Evolutionary conservation across 2,888 invertebrate species (phyloP).

Genomic region (Thymelicus lineola): DNA sequence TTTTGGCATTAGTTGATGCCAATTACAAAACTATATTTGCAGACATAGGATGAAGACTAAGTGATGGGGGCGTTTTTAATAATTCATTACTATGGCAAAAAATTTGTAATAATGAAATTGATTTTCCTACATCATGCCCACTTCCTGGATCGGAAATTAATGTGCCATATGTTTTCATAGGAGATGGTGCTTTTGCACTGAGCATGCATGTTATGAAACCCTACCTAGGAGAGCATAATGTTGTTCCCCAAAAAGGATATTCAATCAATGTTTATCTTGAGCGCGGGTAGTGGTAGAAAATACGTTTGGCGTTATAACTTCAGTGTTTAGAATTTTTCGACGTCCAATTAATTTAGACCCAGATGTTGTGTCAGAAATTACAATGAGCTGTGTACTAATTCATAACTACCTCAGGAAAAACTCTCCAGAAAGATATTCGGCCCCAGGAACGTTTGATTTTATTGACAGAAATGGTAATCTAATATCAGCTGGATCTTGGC

Average conservation of each 20-base stretch:
- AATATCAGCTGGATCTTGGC: constrained; percentile 43
- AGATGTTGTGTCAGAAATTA: constrained; percentile 46
- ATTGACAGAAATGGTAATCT: constrained; percentile 39
- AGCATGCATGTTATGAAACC: constrained; percentile 52
- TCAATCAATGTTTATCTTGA: constrained; percentile 46
- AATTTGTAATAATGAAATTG: constrained; percentile 8
- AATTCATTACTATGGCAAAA: constrained; percentile 31
- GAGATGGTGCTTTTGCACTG: constrained; percentile 53
- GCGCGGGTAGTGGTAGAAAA: constrained; percentile 48
- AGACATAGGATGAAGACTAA: constrained; percentile 45
- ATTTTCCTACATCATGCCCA: constrained; percentile 24
- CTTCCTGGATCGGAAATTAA: constrained; percentile 8
- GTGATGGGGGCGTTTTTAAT: constrained; percentile 33
- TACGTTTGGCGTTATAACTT: constrained; percentile 46
- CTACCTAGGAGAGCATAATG: constrained; percentile 48
- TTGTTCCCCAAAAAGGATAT: constrained; percentile 48
- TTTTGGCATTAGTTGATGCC: constrained; percentile 38
- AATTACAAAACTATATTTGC: constrained; percentile 47
- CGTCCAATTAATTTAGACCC: constrained; percentile 49
- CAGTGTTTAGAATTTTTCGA: constrained; percentile 51
- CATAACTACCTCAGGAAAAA: constrained; percentile 48
- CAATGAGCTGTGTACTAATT: constrained; percentile 53
- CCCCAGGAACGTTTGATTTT: constrained; percentile 47
- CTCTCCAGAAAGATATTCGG: constrained; percentile 46
- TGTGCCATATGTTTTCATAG: constrained; percentile 49